Conservation (phyloP, 1,140 invertebrate species). For the Andricus grossulariae region DNA sequence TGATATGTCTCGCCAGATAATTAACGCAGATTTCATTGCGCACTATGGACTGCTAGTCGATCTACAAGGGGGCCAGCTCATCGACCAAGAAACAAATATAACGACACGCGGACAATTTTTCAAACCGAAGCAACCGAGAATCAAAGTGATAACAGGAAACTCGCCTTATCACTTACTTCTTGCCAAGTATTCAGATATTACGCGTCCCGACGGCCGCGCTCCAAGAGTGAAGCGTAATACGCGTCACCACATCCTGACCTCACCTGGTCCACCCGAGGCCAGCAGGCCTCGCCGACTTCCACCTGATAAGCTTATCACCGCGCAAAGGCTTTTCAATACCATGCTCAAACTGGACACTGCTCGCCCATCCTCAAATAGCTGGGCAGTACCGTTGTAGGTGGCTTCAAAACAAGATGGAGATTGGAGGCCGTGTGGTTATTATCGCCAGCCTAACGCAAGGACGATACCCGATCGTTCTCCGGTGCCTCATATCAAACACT, state of each 20-base stretch:
- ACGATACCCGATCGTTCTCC: neutral
- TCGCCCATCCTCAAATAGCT: neutral
- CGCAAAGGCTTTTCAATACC: neutral
- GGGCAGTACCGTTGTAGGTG: neutral
- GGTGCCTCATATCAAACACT: neutral
- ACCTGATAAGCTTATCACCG: neutral
- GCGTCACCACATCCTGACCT: neutral
- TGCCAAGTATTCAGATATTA: neutral
- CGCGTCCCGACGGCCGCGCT: neutral
- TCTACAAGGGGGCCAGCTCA: too few species aligned
- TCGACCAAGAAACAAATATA: too few species aligned
- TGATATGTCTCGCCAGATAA: too few species aligned
- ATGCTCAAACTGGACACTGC: slow-evolving; percentile 2
- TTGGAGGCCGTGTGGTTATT: slow-evolving; percentile 9
- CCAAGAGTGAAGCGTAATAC: neutral
- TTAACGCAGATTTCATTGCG: too few species aligned
- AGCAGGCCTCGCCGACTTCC: neutral
- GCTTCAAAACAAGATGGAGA: neutral
- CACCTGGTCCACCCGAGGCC: neutral
- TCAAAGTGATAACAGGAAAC: neutral
- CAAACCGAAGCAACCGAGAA: neutral
- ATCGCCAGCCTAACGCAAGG: slow-evolving; percentile 7
- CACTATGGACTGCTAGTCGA: too few species aligned
- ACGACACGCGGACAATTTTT: too few species aligned
- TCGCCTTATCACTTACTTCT: neutral